phyloP scores from a whole-genome alignment of 2,113 vertebrate species.

The Actenoides hombroni region DNA sequence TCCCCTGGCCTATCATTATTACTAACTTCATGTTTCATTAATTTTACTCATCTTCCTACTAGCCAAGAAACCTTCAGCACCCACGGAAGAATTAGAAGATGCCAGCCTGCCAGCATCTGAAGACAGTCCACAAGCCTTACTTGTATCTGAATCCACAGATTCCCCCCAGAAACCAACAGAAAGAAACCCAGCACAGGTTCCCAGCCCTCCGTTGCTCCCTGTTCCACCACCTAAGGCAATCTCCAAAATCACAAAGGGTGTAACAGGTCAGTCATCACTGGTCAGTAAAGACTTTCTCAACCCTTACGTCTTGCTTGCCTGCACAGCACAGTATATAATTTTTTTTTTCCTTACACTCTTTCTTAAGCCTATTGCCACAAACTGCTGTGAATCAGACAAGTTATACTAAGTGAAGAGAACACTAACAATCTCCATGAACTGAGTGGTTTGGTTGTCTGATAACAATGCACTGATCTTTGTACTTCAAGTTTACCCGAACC shows the following conservation, averaged over 20 bases:
- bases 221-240: constrained; percentile 74
- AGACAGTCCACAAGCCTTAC: constrained; percentile 78
- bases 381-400: neutral
- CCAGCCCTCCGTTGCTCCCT: constrained; percentile 75
- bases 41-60: constrained; percentile 38
- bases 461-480: neutral
- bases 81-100: constrained; percentile 60
- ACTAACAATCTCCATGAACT: neutral
- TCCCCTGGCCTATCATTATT: constrained; percentile 8
- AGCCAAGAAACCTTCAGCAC: constrained; percentile 70
- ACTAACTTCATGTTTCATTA: constrained; percentile 43
- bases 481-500: neutral
- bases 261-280: constrained; percentile 69
- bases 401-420: neutral
- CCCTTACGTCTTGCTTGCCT: neutral
- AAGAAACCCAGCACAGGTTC: constrained; percentile 69
- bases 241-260: constrained; percentile 67
- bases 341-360: neutral
- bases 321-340: neutral
- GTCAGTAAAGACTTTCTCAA: neutral
- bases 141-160: constrained; percentile 69
- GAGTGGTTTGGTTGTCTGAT: neutral
- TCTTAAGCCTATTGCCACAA: neutral
- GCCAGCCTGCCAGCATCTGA: constrained; percentile 51
- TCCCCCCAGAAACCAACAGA: constrained; percentile 71